phyloP scores from a whole-genome alignment of 2,797 vertebrate species.

The Tapera naevia region DNA sequence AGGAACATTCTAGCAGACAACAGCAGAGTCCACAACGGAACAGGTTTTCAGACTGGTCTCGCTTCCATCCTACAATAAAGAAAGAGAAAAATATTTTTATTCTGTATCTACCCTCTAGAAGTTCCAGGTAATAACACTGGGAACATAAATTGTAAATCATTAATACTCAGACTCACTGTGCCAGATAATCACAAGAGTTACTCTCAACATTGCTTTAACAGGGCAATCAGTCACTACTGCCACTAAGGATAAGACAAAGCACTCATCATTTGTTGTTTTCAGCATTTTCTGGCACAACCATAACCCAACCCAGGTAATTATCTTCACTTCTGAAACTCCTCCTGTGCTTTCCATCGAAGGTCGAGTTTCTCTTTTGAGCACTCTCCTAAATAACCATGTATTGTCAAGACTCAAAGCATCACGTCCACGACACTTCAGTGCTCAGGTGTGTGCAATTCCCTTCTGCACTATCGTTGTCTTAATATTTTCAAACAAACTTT shows the following conservation, averaged over 20 bases:
- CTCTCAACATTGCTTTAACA: not conserved
- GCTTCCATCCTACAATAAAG: slow-evolving; percentile 76
- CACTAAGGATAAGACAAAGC: not conserved
- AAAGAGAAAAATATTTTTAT: not conserved
- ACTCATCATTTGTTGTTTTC: not conserved
- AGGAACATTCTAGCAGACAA: slow-evolving; percentile 93
- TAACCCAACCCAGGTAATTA: not conserved
- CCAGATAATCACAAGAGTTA: not conserved
- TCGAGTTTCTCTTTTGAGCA: not conserved
- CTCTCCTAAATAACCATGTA: accelerated
- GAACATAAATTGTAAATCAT: not conserved
- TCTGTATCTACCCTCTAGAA: not conserved
- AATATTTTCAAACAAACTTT: not conserved
- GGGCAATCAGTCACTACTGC: not conserved
- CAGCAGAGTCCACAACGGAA: slow-evolving; percentile 57
- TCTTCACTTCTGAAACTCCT: not conserved
- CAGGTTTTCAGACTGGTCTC: slow-evolving; percentile 53
- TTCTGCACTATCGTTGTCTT: accelerated
- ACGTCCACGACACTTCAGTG: too few relatives aligned
- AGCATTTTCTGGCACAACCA: not conserved
- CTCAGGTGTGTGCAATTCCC: too few relatives aligned
- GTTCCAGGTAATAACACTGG: not conserved
- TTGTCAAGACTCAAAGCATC: not conserved
- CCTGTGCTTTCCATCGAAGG: not conserved
- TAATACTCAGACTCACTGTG: not conserved